Evolutionary conservation across 1,140 invertebrate species (phyloP).

Genomic region (Lordiphosa collinella): DNA sequence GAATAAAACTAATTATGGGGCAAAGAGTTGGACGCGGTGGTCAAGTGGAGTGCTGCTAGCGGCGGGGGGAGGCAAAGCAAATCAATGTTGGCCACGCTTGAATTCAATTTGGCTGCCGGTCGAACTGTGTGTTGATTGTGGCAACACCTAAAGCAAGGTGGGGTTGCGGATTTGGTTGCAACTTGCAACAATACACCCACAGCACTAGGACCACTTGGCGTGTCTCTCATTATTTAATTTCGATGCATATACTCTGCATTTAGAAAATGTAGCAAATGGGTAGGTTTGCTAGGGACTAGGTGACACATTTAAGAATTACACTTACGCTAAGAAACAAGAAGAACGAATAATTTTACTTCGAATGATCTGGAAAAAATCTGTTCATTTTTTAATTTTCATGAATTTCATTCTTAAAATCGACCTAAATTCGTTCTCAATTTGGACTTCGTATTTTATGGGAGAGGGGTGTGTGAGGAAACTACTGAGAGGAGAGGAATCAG

Average conservation of each 20-base stretch:
- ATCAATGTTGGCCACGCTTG: conserved; percentile 68
- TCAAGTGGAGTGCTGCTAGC: neutral
- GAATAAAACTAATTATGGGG: conserved; percentile 64
- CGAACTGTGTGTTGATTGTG: conserved; percentile 42
- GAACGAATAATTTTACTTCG: too few relatives aligned
- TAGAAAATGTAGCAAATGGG: neutral
- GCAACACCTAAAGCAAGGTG: conserved; percentile 11
- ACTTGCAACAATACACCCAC: conserved; percentile 23
- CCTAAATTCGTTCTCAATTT: too few relatives aligned
- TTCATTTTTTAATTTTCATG: too few relatives aligned
- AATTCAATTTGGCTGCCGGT: conserved; percentile 55
- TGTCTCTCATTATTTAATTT: conserved; percentile 48
- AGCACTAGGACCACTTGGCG: conserved; percentile 23
- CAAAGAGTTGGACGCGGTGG: neutral
- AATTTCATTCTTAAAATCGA: too few relatives aligned
- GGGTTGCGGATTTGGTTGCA: conserved; percentile 11
- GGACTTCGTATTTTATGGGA: too few relatives aligned
- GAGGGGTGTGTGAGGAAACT: too few relatives aligned
- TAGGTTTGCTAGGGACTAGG: neutral
- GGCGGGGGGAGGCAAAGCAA: conserved; percentile 28
- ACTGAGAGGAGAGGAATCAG: too few relatives aligned
- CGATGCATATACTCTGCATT: conserved; percentile 26
- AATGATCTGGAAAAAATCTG: too few relatives aligned
- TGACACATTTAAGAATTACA: too few relatives aligned
- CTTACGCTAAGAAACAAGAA: too few relatives aligned